Evolutionary conservation across 2,113 vertebrate genomes (phyloP), one percentile per base, ranked within the genome.

Genomic region (Phocoena phocoena): DNA sequence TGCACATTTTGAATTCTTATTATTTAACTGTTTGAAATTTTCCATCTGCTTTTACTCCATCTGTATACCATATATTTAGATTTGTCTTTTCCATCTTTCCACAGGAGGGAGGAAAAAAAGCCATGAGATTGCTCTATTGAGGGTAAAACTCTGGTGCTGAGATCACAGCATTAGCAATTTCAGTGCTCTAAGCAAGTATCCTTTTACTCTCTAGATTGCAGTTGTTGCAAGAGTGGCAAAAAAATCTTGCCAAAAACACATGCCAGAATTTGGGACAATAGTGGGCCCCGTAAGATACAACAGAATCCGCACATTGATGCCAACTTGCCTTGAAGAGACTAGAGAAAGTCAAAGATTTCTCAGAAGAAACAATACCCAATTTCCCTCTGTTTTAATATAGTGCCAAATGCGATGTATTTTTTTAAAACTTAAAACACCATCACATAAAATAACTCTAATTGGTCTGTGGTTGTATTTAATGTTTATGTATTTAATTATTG

Each of bases 361-460:
- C 74, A 83, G 70, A 88, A 82, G 25, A 88, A 97, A 53, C 15
- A 83, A 63, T 83, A 68, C 8, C 18, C 50, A 50, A 17, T 62
- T 84, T 84, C 20, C 60, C 9, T 95, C 58, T 71, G 33, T 44
- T 90, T 96, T 88, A 87, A 50, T 76, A 70, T 8, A 95, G n/a
- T 6, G 84, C 6, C 31, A 90, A 14, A 50, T 50, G 13, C 14
- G 47, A 50, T 33, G 6, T 12, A 50, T 38, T 71, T 90, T 90
- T 90, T 6, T n/a, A 71, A 70, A 50, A 55, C 9, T 71, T 70
- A 41, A 83, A 82, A 67, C 1, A 88, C 17, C 80, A 65, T 7
- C 14, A 70, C 5, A 41, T 50, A 50, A 87, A 96, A 47, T 70
- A 71, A 74, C 0, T 36, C 10, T 79, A 41, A 80, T 3, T 67